phyloP scores from a whole-genome alignment of 2,797 vertebrate species.

The Bufotes viridis region DNA sequence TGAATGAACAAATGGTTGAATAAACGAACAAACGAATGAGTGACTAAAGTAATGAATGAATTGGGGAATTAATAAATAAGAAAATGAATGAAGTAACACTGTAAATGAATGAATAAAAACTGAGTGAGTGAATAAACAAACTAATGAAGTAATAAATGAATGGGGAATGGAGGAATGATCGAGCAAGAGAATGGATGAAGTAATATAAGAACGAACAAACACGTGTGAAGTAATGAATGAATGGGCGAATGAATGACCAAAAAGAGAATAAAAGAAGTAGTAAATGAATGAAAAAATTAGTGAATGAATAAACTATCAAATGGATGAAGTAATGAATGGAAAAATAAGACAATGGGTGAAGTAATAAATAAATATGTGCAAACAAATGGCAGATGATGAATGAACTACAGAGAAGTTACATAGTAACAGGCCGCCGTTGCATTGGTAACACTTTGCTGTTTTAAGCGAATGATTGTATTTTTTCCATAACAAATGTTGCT shows the following conservation, averaged over 20 bases:
- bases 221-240: not conserved
- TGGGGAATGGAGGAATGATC: not conserved
- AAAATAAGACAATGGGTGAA: too few relatives aligned
- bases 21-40: not conserved
- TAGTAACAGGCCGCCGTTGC: too few relatives aligned
- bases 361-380: not conserved
- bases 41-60: not conserved
- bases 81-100: not conserved
- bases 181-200: not conserved
- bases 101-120: too few relatives aligned
- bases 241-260: not conserved
- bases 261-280: too few relatives aligned
- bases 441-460: not conserved
- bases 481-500: constrained; percentile 52
- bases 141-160: not conserved
- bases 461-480: not conserved
- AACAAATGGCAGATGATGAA: not conserved
- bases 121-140: not conserved
- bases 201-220: not conserved
- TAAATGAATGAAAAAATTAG: not conserved
- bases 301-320: not conserved
- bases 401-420: not conserved
- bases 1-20: too few relatives aligned
- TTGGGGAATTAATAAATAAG: not conserved
- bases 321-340: not conserved